A percentile compares a stretch with the other conserved stretches of the same genome.
Evolutionary conservation across 2,113 vertebrate species (phyloP).

Genomic region (Aegithalos caudatus): DNA sequence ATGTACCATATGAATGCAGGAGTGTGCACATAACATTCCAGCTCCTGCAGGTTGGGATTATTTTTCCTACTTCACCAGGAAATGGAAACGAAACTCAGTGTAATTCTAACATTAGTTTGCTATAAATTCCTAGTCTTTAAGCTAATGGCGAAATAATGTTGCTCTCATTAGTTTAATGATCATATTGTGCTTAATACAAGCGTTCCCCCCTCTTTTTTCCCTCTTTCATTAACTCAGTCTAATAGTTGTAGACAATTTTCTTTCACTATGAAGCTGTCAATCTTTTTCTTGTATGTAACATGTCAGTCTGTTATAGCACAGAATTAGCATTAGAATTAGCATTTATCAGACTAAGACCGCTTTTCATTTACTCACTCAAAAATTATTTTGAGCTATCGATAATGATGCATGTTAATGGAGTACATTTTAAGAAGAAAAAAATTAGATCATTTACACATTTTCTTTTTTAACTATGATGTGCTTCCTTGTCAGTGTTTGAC

Average conservation of each 20-base stretch:
- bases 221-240: conserved; percentile 32
- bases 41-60: background rate
- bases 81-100: background rate
- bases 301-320: background rate
- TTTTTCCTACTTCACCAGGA: background rate
- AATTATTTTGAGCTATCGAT: background rate
- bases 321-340: no score
- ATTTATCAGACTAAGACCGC: background rate
- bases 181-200: background rate
- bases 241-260: conserved; percentile 7
- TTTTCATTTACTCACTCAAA: background rate
- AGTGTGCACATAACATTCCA: background rate
- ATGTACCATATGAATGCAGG: fast-evolving
- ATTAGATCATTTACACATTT: background rate
- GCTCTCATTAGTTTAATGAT: conserved; percentile 58
- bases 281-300: background rate
- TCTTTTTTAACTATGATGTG: background rate
- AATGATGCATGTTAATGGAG: background rate
- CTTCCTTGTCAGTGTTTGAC: background rate
- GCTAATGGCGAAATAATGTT: conserved; percentile 46
- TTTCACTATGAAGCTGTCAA: conserved; percentile 4
- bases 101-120: background rate
- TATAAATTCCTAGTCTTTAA: conserved; percentile 50
- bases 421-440: background rate
- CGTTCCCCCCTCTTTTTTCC: background rate